phyloP scores from a whole-genome alignment of 2,888 invertebrate species.

The Amorpha juglandis region DNA sequence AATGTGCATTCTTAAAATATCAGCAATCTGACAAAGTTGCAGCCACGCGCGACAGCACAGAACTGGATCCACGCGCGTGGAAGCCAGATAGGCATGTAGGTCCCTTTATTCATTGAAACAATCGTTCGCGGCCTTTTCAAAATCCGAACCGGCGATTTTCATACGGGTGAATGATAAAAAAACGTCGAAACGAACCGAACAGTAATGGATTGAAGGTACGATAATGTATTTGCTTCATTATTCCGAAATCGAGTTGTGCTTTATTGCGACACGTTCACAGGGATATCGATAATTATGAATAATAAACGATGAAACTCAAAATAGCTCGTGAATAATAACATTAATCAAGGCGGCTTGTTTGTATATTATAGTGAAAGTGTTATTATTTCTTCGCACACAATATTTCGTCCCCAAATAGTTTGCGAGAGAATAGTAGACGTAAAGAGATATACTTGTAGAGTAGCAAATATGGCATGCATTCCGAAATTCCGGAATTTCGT shows the following conservation, averaged over 20 bases:
- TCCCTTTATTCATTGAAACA: constrained; percentile 62
- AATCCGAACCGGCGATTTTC: constrained; percentile 51
- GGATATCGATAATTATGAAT: background rate
- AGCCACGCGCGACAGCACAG: constrained; percentile 40
- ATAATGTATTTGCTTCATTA: constrained; percentile 14
- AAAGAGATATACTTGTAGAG: background rate
- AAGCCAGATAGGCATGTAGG: constrained; percentile 57
- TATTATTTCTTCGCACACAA: background rate
- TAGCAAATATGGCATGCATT: too few relatives aligned
- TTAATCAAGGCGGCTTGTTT: background rate
- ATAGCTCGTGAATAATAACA: constrained; percentile 8
- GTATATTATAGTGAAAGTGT: background rate
- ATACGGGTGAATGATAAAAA: constrained; percentile 67
- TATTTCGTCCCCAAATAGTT: background rate
- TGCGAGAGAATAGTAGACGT: background rate
- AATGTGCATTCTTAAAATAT: constrained; percentile 13
- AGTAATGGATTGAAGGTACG: constrained; percentile 8
- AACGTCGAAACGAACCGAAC: constrained; percentile 33
- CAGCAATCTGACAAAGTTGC: constrained; percentile 45
- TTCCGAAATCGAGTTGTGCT: constrained; percentile 6
- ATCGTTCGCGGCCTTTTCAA: constrained; percentile 62
- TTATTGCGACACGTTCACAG: constrained; percentile 18
- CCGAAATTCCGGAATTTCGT: too few relatives aligned
- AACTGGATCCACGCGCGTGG: constrained; percentile 51
- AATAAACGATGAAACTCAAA: constrained; percentile 7